Base-by-base conservation (phyloP, 2,113 vertebrate genomes). In the Callorhinus ursinus region DNA sequence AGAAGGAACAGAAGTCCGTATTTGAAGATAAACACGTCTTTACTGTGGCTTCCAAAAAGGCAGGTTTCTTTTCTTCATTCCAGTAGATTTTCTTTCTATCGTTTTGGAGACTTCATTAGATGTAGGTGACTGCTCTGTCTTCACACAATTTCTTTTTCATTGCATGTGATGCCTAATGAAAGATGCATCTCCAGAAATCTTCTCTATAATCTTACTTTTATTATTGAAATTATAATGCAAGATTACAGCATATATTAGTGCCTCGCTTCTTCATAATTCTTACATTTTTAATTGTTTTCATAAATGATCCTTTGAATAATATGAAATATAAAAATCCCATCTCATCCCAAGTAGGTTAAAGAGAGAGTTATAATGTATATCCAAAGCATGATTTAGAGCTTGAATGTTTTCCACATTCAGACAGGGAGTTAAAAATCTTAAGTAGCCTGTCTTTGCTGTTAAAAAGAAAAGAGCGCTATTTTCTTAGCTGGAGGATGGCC, bases 21-120 rank as follows among this genome's bases (percentile, higher is more conserved):
- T 79, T 91, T 49, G 24, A 79, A 86, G 96, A 89, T 39, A 83
- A 88, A 96, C 95, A 59, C 46, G 26, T 33, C 18, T 86, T 80
- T 61, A 24, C 69, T 33, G 67, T 11, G 63, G 14, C 71, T 92
- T 95, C 69, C 31, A 46, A 85, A 87, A 79, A 53, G 22, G 31
- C 8, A 79, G 13, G 12, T 31, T 59, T 77, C 19, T 81, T 12
- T 36, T 63, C 36, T 90, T 97, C 21, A 72, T 82, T 59, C 77
- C 79, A 31, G 1, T 57, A 46, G 10, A 69, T 74, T 55, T 96
- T 96, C 18, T 93, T n/a, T 89, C 63, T 5, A 92, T 82, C 1
- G 77, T 94, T 90, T 72, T 81, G n/a, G n/a, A 92, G 89, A 79
- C 31, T 81, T 83, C 92, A 69, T 79, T 71, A 72, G 61, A 42